A percentile compares a stretch with the other conserved stretches of the same genome.
Conservation (phyloP, 2,113 vertebrate genomes). For the Rynchops niger region DNA sequence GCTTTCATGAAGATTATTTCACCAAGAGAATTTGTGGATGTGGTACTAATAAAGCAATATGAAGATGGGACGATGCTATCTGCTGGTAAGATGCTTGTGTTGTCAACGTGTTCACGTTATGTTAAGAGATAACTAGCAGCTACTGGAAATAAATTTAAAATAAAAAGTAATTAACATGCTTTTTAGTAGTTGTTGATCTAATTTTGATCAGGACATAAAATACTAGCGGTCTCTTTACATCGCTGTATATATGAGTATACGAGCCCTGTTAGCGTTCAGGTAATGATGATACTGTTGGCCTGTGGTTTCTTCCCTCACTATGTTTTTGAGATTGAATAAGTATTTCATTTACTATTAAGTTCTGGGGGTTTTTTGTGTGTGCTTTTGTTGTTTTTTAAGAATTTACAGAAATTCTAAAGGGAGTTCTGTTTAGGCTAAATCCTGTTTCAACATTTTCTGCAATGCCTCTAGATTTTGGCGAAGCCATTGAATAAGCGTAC, state of each 20-base stretch:
- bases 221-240: background rate
- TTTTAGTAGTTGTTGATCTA: background rate
- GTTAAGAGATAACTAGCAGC: background rate
- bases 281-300: background rate
- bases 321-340: background rate
- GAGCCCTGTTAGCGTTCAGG: background rate
- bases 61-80: constrained; percentile 88
- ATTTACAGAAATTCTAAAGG: background rate
- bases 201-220: background rate
- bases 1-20: constrained; percentile 94
- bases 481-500: background rate
- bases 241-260: background rate
- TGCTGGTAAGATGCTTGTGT: constrained; percentile 78
- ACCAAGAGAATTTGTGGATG: constrained; percentile 92
- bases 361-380: accelerated
- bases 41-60: constrained; percentile 81
- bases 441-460: background rate
- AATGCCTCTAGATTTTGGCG: background rate
- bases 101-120: accelerated
- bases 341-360: background rate
- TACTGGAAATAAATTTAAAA: background rate
- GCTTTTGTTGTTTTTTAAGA: background rate
- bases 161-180: background rate
- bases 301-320: background rate
- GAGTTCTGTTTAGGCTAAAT: background rate